Evolutionary conservation across 2,113 vertebrate genomes (phyloP), one percentile per base, ranked within the genome.

Genomic region (Oreochromis spilurus): DNA sequence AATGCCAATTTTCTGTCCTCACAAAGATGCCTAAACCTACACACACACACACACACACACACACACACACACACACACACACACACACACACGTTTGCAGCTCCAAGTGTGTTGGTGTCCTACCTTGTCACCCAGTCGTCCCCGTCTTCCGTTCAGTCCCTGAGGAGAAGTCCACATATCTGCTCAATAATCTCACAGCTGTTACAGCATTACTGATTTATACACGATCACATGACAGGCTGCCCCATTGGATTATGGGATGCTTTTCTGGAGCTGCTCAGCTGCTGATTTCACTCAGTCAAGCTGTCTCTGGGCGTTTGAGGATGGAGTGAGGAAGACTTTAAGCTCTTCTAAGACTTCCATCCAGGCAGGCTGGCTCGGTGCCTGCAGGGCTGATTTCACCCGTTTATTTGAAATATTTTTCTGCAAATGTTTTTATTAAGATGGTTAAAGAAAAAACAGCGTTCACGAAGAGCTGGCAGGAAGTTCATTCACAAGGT

Each of bases 71-170:
- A 1, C 7, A 0, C 4, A 2, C 16, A 0, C 48, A 19, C 4
- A 1, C 45, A 2, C 14, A 17, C 10, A 11, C 38, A 2, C 40
- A 38, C 36, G 19, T 36, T 3, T 14, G 4, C 50, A 17, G 58
- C 3, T 7, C 10, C 4, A 9, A 40, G 34, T 17, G 48, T 24
- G 19, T 16, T 36, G 24, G 5, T n/a, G 24, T 84, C 87, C 31
- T 90, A 96, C 96, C 94, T 88, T 82, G 14, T 3, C 13, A 3
- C 95, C 96, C 0, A 31, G 29, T 7, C 60, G 1, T 1, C 96
- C 96, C 90, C 94, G 83, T 84, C 95, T 93, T 48, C 96, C 94
- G 12, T 83, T 14, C 36, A 83, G 65, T 82, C 96, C 96, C 96
- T 97, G 87, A 43, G 43, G 54, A 60, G 2, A 48, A 43, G 43